Conservation (phyloP, 2,888 invertebrate species). For the Galerucella calmariensis region DNA sequence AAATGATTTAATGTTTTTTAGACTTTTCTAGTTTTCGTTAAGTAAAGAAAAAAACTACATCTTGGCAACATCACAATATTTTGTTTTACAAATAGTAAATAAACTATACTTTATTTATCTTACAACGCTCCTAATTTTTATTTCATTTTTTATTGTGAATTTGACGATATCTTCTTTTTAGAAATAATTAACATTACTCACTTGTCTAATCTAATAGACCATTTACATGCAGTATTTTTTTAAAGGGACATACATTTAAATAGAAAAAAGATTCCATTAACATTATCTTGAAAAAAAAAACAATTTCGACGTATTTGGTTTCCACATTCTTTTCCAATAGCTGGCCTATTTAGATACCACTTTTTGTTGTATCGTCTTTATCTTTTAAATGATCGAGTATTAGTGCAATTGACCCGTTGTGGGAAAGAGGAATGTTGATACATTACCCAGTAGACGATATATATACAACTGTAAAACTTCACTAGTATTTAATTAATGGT, state of each 20-base stretch:
- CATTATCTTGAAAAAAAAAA: neutral
- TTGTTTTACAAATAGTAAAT: no score
- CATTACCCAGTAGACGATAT: conserved; percentile 2
- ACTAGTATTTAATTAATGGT: conserved; percentile 2
- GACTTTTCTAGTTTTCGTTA: no score
- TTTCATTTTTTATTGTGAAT: no score
- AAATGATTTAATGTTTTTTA: no score
- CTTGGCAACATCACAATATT: no score
- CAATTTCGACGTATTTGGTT: neutral
- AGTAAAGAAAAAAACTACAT: no score
- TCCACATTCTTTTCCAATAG: neutral
- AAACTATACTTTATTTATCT: no score
- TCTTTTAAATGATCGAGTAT: conserved; percentile 3
- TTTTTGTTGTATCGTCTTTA: neutral
- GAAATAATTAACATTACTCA: no score
- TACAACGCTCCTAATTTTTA: no score
- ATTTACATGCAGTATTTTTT: no score
- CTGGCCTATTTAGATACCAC: conserved; percentile 3
- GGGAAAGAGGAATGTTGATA: neutral
- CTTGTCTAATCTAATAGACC: no score
- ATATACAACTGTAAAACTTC: conserved; percentile 5
- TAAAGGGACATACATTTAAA: neutral
- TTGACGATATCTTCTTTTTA: no score
- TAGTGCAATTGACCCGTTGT: conserved; percentile 5
- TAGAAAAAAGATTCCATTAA: neutral